Evolutionary conservation across 2,113 vertebrate genomes (phyloP), one percentile per base, ranked within the genome.

Genomic region (Struthidea cinerea): DNA sequence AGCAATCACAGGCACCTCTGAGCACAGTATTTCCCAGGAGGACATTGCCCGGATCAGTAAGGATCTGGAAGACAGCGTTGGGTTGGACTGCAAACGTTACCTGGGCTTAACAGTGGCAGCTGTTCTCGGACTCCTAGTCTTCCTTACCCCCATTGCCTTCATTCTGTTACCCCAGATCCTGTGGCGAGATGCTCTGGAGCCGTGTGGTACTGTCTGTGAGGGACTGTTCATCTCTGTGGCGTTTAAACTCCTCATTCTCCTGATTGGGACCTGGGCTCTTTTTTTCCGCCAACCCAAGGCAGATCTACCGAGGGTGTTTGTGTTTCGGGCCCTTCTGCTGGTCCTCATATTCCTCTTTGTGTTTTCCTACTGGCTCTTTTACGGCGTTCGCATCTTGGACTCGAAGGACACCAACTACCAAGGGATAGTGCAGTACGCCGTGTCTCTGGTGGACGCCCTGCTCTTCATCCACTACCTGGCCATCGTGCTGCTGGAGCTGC

Each of bases 301-400:
- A 16, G 98, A 98, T 65, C 95, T 99, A 92, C 99, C 99, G 0
- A 97, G 99, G 20, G 97, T 99, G 64, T 99, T 99, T 17, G 98
- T 99, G 87, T 99, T 99, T 93, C 99, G 99, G 28, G 98, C 98
- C 93, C 98, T 99, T 24, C 97, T 99, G 59, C 93, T 98, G 96
- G 98, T 99, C 56, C 99, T 99, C 44, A 98, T 99, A 8, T 98
- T 99, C 33, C 98, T 99, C 26, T 98, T 99, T 39, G 98, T 99
- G 81, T 98, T 99, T 78, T 99, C 99, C 96, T 99, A 99, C 94
- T 99, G 99, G 99, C 99, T 99, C 13, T 99, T 99, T 68, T 99
- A 99, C 1, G 99, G 99, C 12, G 99, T 99, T 71, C 98, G 99
- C 84, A 99, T 99, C 93, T 96, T 99, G 67, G 99, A 99, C 84